A percentile compares a stretch with the other conserved stretches of the same genome.
Evolutionary conservation across 2,113 vertebrate genomes (phyloP).

Genomic region (Murina feae): DNA sequence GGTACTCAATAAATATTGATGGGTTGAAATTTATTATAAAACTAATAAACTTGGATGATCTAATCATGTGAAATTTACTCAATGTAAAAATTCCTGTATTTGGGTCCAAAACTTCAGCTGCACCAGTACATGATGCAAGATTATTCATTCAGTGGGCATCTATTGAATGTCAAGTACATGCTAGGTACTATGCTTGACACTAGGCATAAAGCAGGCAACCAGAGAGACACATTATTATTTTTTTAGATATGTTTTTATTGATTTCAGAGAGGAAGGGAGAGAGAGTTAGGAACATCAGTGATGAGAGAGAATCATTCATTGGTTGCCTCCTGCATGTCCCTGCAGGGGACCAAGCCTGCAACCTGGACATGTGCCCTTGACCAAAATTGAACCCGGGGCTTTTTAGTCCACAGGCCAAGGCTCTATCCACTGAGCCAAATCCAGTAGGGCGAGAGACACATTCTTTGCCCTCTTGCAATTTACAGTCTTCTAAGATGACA

Average conservation of each 20-base stretch:
- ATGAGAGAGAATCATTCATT: too few species aligned
- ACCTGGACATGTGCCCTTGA: too few species aligned
- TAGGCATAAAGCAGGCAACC: not conserved
- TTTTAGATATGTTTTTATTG: too few species aligned
- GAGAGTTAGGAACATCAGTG: too few species aligned
- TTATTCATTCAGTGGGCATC: not conserved
- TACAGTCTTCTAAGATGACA: not conserved
- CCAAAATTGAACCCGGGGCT: too few species aligned
- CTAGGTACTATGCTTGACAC: not conserved
- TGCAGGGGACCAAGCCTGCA: too few species aligned
- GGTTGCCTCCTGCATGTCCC: too few species aligned
- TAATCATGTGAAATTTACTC: conserved; percentile 11
- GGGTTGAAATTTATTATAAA: not conserved
- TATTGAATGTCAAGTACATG: not conserved
- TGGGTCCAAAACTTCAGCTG: not conserved
- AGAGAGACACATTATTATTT: not conserved
- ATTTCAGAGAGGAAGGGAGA: too few species aligned
- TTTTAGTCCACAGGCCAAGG: too few species aligned
- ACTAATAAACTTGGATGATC: not conserved
- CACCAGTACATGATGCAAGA: not conserved
- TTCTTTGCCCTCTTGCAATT: not conserved
- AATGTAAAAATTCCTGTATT: conserved; percentile 2
- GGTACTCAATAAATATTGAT: not conserved
- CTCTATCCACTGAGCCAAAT: too few species aligned
- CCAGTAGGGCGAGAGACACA: not conserved